These are phyloP conservation scores for Xenotilapia caudafasciata DNA, from an alignment of 2,113 vertebrate species.

Conservation along the genomic window DNA sequence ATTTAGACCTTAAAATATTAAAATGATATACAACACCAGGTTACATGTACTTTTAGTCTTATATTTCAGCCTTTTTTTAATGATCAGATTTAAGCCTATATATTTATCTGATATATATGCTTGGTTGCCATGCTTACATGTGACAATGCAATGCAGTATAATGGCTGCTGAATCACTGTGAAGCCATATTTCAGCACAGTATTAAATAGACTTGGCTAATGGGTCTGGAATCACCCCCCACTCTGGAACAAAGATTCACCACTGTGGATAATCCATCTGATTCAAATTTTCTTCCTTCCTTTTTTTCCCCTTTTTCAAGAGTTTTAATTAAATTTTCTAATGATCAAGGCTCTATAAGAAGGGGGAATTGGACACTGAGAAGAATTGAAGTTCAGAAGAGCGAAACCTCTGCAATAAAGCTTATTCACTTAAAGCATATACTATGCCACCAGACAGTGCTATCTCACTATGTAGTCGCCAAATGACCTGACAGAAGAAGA, in stretches of 20 bases:
- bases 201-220: constrained; percentile 20
- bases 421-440: constrained; percentile 47
- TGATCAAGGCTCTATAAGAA: constrained; percentile 24
- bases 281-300: constrained; percentile 33
- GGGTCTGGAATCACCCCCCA: background rate
- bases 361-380: constrained; percentile 35
- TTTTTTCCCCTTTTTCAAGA: background rate
- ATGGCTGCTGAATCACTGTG: background rate
- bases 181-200: background rate
- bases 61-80: background rate
- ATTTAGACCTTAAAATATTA: background rate
- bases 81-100: background rate
- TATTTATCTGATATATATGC: background rate
- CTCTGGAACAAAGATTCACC: constrained; percentile 19
- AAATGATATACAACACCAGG: background rate
- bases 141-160: background rate
- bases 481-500: constrained; percentile 41
- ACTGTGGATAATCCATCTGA: constrained; percentile 59
- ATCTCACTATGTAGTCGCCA: constrained; percentile 16
- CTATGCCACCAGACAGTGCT: background rate
- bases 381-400: constrained; percentile 59
- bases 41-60: background rate
- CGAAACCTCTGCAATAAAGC: constrained; percentile 56
- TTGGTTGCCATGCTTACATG: background rate
- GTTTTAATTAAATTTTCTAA: constrained; percentile 64